Evolutionary conservation across 2,888 invertebrate species (phyloP).

Genomic region (Aspidiotus destructor): DNA sequence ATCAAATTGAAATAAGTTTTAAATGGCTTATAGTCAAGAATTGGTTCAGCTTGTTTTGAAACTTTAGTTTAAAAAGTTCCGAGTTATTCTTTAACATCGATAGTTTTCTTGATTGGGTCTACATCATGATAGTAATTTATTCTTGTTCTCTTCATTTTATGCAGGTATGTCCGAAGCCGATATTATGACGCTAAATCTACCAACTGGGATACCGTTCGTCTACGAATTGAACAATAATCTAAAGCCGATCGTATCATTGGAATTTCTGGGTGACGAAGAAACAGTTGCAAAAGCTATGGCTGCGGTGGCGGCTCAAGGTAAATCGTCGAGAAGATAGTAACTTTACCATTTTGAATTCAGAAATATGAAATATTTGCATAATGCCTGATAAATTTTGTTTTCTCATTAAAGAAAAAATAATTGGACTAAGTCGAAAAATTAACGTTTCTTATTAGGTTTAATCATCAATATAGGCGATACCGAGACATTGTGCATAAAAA

Average conservation of each 20-base stretch:
- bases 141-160: conserved; percentile 35
- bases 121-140: background rate
- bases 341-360: too few relatives aligned
- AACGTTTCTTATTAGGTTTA: too few relatives aligned
- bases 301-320: conserved; percentile 52
- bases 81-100: background rate
- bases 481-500: too few relatives aligned
- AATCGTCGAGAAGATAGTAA: conserved; percentile 43
- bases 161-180: conserved; percentile 49
- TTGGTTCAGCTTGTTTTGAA: background rate
- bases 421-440: too few relatives aligned
- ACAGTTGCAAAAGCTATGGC: conserved; percentile 53
- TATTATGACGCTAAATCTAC: conserved; percentile 53
- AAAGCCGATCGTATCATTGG: conserved; percentile 51
- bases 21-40: background rate
- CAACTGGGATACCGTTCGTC: conserved; percentile 56
- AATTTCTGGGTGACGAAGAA: conserved; percentile 54
- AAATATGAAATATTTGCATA: too few relatives aligned
- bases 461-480: too few relatives aligned
- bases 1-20: background rate
- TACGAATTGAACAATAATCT: conserved; percentile 51
- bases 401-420: too few relatives aligned
- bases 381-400: too few relatives aligned
- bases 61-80: background rate
- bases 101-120: background rate